Conservation (phyloP, 2,888 invertebrate species). For the Tuta absoluta region DNA sequence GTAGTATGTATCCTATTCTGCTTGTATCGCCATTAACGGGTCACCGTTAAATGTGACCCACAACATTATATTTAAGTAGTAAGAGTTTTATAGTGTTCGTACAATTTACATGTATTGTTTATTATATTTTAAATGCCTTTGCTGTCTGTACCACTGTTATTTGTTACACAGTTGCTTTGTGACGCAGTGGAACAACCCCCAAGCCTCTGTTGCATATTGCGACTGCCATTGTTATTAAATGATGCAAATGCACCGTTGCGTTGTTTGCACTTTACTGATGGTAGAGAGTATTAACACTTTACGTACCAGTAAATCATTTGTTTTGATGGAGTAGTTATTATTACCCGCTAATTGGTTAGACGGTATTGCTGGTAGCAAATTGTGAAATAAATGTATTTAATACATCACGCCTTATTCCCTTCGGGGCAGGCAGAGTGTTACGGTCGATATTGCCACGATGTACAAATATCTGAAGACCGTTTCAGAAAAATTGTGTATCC, state of each 20-base stretch:
- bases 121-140: too few relatives aligned
- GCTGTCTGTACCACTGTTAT: not conserved
- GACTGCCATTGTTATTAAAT: conserved; percentile 66
- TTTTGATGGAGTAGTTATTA: not conserved
- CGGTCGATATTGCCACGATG: too few relatives aligned
- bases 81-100: too few relatives aligned
- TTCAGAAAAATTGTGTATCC: too few relatives aligned
- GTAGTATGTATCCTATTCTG: too few relatives aligned
- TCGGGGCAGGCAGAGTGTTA: too few relatives aligned
- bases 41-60: too few relatives aligned
- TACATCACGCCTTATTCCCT: too few relatives aligned
- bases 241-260: conserved; percentile 53
- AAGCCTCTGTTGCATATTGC: conserved; percentile 58
- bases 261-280: conserved; percentile 35
- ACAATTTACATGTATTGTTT: too few relatives aligned
- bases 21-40: too few relatives aligned
- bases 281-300: conserved; percentile 17
- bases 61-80: too few relatives aligned
- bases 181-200: not conserved
- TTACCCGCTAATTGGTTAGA: not conserved
- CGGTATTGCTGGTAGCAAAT: not conserved
- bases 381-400: not conserved
- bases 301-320: not conserved
- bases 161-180: not conserved
- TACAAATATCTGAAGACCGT: too few relatives aligned